These are phyloP conservation scores for Melieria picta DNA, from an alignment of 2,888 invertebrate species.

Conservation along the genomic window DNA sequence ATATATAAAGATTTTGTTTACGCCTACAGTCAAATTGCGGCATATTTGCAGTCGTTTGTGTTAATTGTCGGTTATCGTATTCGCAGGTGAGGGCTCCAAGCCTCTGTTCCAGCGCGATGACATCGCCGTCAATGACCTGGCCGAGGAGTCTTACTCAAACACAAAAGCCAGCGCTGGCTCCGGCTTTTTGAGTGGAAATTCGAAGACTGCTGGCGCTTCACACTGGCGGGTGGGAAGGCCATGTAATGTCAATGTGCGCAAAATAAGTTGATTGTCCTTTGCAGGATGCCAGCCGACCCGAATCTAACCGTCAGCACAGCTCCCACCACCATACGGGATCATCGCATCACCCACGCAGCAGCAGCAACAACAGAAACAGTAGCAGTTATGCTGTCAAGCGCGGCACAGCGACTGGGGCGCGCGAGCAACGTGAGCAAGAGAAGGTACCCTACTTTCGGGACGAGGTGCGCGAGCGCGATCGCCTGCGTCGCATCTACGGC, in stretches of 20 bases:
- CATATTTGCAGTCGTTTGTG: neutral
- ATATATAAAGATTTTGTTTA: too few relatives aligned
- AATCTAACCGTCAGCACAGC: too few relatives aligned
- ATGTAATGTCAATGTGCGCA: too few relatives aligned
- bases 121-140: conserved; percentile 36
- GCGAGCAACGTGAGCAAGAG: conserved; percentile 29
- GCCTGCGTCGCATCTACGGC: conserved; percentile 43
- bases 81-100: conserved; percentile 48
- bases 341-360: neutral
- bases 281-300: too few relatives aligned
- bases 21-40: too few relatives aligned
- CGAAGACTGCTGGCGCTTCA: neutral
- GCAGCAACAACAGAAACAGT: neutral
- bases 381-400: neutral
- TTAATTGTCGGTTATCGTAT: conserved; percentile 1
- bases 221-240: too few relatives aligned
- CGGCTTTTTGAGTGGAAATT: conserved; percentile 13
- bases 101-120: conserved; percentile 46
- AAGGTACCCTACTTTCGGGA: conserved; percentile 48
- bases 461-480: conserved; percentile 46
- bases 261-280: too few relatives aligned
- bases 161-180: neutral
- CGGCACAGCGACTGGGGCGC: conserved; percentile 15
- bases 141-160: neutral
- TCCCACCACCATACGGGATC: neutral